These are phyloP conservation scores for Carassius auratus DNA, from an alignment of 2,113 vertebrate species.

Conservation along the genomic window DNA sequence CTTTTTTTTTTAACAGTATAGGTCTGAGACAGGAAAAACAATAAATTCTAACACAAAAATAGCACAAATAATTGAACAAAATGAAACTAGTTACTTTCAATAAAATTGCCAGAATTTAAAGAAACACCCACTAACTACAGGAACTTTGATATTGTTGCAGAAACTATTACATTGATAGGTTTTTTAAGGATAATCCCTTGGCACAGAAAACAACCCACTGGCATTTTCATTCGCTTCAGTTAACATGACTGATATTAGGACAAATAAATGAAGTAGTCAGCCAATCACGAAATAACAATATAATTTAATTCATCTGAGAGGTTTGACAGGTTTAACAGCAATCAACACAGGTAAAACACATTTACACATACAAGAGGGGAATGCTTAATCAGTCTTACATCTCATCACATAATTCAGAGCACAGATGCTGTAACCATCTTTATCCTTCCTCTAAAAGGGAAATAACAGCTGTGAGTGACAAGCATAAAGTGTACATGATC, in stretches of 20 bases:
- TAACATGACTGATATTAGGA: neutral
- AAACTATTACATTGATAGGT: neutral
- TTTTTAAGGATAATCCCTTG: neutral
- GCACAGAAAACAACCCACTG: too few species aligned
- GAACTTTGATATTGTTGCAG: neutral
- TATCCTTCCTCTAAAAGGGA: conserved; percentile 11
- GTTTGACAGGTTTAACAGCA: conserved; percentile 56
- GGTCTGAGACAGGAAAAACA: too few species aligned
- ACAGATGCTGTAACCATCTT: conserved; percentile 66
- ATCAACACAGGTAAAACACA: conserved; percentile 62
- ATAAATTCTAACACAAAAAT: too few species aligned
- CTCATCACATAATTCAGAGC: conserved; percentile 54
- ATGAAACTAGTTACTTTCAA: too few species aligned
- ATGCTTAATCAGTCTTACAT: conserved; percentile 48
- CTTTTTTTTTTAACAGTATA: too few species aligned
- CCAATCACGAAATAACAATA: conserved; percentile 49
- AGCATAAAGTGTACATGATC: conserved; percentile 14
- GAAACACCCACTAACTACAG: neutral
- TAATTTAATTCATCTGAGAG: conserved; percentile 72
- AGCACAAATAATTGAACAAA: too few species aligned
- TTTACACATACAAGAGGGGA: conserved; percentile 56
- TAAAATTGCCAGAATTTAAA: neutral
- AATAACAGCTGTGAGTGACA: conserved; percentile 29
- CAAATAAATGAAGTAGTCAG: neutral
- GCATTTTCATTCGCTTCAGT: neutral